Evolutionary conservation across 2,888 invertebrate genomes (phyloP).

Genomic region (Pristionchus entomophagus): DNA sequence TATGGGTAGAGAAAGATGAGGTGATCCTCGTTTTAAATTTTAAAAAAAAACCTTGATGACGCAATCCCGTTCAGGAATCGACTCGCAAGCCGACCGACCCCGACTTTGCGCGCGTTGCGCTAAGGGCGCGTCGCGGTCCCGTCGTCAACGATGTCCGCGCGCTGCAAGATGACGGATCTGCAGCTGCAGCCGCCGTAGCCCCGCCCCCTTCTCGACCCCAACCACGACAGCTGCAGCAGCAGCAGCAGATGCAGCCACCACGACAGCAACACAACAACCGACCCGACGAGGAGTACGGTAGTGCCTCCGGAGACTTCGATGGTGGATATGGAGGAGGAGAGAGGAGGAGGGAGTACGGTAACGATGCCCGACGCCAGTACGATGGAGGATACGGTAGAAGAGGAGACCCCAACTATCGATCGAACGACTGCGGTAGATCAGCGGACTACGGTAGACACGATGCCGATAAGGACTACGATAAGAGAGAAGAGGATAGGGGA

Average conservation of each 20-base stretch:
- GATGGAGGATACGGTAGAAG: conserved; percentile 11
- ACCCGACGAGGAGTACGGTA: conserved; percentile 42
- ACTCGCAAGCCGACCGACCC: conserved; percentile 57
- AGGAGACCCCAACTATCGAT: neutral
- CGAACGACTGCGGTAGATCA: neutral
- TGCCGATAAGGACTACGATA: neutral
- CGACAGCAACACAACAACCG: no score
- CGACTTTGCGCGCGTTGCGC: conserved; percentile 60
- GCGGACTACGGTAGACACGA: conserved; percentile 13
- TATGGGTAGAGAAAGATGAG: neutral
- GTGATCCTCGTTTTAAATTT: no score
- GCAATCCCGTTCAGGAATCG: conserved; percentile 48
- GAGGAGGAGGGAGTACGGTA: conserved; percentile 29
- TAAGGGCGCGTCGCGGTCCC: conserved; percentile 58
- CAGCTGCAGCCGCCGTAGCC: conserved; percentile 47
- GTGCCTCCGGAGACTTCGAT: no score
- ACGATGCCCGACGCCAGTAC: neutral
- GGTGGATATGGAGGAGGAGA: neutral
- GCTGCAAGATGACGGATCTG: conserved; percentile 45
- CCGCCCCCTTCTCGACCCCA: neutral
- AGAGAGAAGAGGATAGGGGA: neutral
- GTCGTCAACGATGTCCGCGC: conserved; percentile 61
- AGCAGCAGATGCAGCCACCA: conserved; percentile 47
- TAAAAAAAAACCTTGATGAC: neutral
- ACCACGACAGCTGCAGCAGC: neutral